Evolutionary conservation across 2,113 vertebrate species (phyloP), one percentile per base, ranked within the genome.

Genomic region (Clarias gariepinus): DNA sequence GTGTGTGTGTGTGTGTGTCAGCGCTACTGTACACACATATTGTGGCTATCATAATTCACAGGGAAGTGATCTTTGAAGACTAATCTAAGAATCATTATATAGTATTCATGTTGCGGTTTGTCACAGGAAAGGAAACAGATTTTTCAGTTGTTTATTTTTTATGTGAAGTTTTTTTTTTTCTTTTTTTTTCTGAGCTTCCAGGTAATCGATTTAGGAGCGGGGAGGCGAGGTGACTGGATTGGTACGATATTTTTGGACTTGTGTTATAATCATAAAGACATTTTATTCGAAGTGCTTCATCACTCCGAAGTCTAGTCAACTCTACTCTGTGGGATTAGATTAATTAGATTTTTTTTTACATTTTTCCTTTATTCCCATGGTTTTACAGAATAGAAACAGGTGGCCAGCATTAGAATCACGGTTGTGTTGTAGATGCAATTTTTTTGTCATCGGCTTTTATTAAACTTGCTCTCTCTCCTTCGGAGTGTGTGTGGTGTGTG

Each of bases 1-100:
- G 64, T 71, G 78, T 86, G 81, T 82, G 84, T 66, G 64, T 87
- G 77, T 82, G 90, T 55, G 85, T 33, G 66, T 28, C n/a, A 69
- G 87, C 60, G 88, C 41, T 58, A 81, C 69, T 87, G 86, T 83
- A 77, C 21, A 64, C 25, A 23, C 74, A 83, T 57, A 36, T 76
- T 41, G 60, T 77, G 25, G 81, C 73, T 77, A 66, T 76, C 60
- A 78, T 83, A 83, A 83, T 85, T 79, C 28, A 68, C 81, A 66
- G 60, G n/a, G 81, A 76, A 73, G 64, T 86, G 63, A 58, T 81
- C 3, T 76, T 79, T 55, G 73, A 76, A 36, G 30, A 86, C 85
- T n/a, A 61, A 71, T 86, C 66, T n/a, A 66, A 76, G 61, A 79
- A 77, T 66, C 11, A 63, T 74, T 53, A 47, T 9, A 55, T 30